phyloP scores from a whole-genome alignment of 2,797 vertebrate genomes.

The Carduelis carduelis region DNA sequence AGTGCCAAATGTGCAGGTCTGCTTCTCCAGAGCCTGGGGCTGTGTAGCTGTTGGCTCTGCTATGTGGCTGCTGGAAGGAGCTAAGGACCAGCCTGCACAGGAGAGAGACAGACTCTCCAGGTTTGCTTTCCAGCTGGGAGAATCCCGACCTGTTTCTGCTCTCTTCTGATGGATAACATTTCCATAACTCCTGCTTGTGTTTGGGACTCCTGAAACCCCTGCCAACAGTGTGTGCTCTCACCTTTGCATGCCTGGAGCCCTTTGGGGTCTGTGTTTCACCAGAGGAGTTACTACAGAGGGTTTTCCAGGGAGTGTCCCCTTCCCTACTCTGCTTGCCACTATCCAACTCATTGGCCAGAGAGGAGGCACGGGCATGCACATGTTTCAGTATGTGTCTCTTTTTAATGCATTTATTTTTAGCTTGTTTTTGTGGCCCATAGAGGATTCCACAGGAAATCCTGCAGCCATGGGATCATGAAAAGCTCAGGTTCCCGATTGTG shows the following conservation, averaged over 20 bases:
- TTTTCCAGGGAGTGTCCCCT: background rate
- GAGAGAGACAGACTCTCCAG: background rate
- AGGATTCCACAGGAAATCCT: conserved; percentile 69
- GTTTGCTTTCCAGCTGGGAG: background rate
- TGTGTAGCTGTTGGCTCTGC: background rate
- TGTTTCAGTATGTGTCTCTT: background rate
- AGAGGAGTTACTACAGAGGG: background rate
- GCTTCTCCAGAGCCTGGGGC: background rate
- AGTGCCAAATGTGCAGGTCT: background rate
- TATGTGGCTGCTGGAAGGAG: background rate
- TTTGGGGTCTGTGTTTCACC: background rate
- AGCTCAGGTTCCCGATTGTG: conserved; percentile 55
- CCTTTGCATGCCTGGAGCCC: background rate
- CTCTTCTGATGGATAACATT: background rate
- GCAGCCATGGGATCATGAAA: conserved; percentile 15
- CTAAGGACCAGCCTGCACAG: background rate
- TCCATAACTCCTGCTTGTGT: background rate
- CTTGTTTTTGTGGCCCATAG: conserved; percentile 39
- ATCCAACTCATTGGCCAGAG: background rate
- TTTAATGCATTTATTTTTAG: conserved; percentile 59
- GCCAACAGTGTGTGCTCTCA: background rate
- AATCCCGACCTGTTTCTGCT: background rate
- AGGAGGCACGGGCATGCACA: rapidly evolving
- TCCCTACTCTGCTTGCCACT: background rate
- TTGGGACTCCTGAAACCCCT: background rate